phyloP scores from a whole-genome alignment of 2,888 invertebrate genomes.

The Pyrochroa serraticornis region DNA sequence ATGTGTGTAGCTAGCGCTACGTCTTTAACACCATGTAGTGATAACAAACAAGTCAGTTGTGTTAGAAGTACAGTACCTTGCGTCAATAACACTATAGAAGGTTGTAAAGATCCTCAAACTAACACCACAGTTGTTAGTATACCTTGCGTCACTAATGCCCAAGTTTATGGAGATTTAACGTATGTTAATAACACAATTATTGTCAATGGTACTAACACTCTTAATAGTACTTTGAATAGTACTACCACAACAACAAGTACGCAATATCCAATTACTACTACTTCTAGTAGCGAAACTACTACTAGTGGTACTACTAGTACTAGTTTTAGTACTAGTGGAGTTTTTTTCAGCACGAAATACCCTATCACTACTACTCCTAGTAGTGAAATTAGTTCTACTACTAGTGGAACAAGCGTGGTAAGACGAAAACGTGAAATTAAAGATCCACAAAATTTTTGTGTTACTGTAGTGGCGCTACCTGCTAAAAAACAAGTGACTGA shows the following conservation, averaged over 20 bases:
- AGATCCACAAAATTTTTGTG: slow-evolving; percentile 42
- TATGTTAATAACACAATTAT: slow-evolving; percentile 24
- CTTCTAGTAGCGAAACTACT: slow-evolving; percentile 14
- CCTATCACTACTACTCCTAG: slow-evolving; percentile 20
- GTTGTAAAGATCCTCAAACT: slow-evolving; percentile 40
- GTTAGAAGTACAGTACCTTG: slow-evolving; percentile 50
- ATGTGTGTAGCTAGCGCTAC: slow-evolving; percentile 52
- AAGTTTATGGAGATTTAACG: slow-evolving; percentile 31
- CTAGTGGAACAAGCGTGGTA: not conserved
- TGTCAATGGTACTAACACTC: slow-evolving; percentile 4
- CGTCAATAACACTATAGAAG: slow-evolving; percentile 45
- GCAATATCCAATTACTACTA: slow-evolving; percentile 18
- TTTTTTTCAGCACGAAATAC: slow-evolving; percentile 4
- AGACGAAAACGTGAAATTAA: slow-evolving; percentile 17
- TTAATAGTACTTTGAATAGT: not conserved
- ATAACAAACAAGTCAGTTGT: slow-evolving; percentile 44
- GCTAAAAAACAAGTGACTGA: slow-evolving; percentile 41
- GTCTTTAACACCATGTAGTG: slow-evolving; percentile 48
- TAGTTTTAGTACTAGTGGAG: too few relatives aligned
- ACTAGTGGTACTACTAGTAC: slow-evolving; percentile 12
- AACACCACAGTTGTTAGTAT: slow-evolving; percentile 42
- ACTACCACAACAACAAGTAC: slow-evolving; percentile 9
- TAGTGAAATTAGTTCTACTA: slow-evolving; percentile 15
- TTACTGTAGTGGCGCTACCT: slow-evolving; percentile 46
- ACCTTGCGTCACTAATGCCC: slow-evolving; percentile 50